These are phyloP conservation scores for Zootermopsis nevadensis DNA, from an alignment of 2,888 invertebrate genomes.

Conservation along the genomic window DNA sequence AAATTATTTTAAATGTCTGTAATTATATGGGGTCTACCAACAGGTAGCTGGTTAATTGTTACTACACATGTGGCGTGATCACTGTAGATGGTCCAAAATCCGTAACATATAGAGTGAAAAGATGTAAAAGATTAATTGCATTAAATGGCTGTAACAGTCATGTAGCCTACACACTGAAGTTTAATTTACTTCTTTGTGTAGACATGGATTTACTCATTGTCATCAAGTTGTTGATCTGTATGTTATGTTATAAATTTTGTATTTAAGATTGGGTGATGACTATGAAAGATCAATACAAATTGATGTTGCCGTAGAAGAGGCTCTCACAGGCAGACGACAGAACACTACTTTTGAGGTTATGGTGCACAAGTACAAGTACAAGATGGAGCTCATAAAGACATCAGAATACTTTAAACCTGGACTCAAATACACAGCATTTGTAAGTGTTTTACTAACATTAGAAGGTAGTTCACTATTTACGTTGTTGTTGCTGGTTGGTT, in stretches of 20 bases:
- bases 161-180: no score
- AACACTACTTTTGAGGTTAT: conserved; percentile 79
- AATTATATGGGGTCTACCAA: no score
- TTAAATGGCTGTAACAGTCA: no score
- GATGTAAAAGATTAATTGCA: no score
- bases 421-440: conserved; percentile 84
- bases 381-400: conserved; percentile 80
- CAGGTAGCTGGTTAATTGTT: no score
- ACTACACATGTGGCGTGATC: no score
- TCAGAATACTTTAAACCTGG: conserved; percentile 92
- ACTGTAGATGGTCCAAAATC: no score
- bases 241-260: background rate
- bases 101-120: no score
- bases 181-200: no score
- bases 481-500: background rate
- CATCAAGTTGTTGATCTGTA: background rate
- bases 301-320: conserved; percentile 91
- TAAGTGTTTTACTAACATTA: conserved; percentile 62
- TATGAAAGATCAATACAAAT: conserved; percentile 84
- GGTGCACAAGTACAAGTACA: conserved; percentile 81
- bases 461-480: background rate
- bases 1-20: no score
- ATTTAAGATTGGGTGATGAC: conserved; percentile 77
- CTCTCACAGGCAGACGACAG: conserved; percentile 85
- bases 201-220: no score